phyloP scores from a whole-genome alignment of 2,113 vertebrate species.

The Columbina picui region DNA sequence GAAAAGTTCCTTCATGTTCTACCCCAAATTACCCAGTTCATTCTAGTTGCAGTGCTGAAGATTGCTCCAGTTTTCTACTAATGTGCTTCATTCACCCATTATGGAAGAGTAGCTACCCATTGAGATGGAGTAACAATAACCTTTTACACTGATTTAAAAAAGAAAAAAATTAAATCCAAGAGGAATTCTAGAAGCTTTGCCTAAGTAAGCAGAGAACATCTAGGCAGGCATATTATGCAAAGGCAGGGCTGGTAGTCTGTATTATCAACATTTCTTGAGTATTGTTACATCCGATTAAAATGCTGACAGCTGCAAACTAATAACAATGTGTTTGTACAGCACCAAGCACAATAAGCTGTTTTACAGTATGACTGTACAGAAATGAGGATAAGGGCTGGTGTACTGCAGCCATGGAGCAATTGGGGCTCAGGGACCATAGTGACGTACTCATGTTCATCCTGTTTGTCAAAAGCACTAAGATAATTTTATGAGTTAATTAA shows the following conservation, averaged over 20 bases:
- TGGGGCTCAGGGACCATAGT: neutral
- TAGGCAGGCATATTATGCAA: neutral
- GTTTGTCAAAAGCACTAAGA: neutral
- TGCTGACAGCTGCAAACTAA: neutral
- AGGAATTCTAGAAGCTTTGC: neutral
- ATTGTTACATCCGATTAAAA: neutral
- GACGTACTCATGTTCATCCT: neutral
- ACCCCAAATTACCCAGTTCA: neutral
- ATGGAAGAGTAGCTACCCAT: neutral
- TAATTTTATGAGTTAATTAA: neutral
- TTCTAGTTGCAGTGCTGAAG: neutral
- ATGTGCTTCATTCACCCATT: neutral
- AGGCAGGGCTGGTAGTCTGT: neutral
- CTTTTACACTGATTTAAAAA: neutral
- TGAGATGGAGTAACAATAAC: neutral
- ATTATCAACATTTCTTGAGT: neutral
- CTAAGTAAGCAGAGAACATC: neutral
- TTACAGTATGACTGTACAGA: neutral
- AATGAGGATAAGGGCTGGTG: neutral
- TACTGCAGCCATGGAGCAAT: neutral
- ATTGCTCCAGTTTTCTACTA: neutral
- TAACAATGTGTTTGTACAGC: neutral
- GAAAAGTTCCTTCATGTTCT: neutral
- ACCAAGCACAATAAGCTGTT: neutral
- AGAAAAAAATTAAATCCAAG: neutral